phyloP scores from a whole-genome alignment of 1,140 invertebrate species.

The Chlorops oryzae region DNA sequence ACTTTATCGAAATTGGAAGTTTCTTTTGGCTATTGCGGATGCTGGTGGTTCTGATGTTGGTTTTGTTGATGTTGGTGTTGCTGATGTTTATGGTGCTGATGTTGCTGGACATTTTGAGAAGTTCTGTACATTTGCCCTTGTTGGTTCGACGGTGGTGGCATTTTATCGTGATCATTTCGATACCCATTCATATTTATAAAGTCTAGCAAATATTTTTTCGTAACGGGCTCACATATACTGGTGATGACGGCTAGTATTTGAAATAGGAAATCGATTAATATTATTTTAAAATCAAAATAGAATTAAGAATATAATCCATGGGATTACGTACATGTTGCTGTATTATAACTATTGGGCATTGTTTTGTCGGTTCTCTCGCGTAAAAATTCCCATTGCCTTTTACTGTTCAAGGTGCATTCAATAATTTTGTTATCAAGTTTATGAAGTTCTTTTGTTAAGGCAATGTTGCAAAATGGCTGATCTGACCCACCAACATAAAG shows the following conservation, averaged over 20 bases:
- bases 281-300: not conserved
- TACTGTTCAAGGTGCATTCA: constrained; percentile 77
- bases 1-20: too few species aligned
- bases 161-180: constrained; percentile 57
- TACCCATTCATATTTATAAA: constrained; percentile 63
- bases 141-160: constrained; percentile 55
- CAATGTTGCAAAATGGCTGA: constrained; percentile 66
- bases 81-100: not conserved
- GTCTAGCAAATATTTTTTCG: constrained; percentile 68
- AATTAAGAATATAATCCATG: constrained; percentile 13
- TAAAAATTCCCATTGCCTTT: constrained; percentile 87
- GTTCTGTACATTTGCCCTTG: not conserved
- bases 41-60: constrained; percentile 8
- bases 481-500: constrained; percentile 72
- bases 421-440: constrained; percentile 90
- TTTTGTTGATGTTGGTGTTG: constrained; percentile 1
- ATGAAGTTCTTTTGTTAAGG: constrained; percentile 68
- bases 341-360: constrained; percentile 83
- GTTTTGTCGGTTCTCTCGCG: constrained; percentile 95
- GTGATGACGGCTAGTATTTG: constrained; percentile 58
- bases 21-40: not conserved
- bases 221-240: constrained; percentile 72
- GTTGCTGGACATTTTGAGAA: not conserved
- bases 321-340: constrained; percentile 62
- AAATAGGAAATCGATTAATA: too few species aligned